Conservation (phyloP, 2,797 vertebrate species). For the Sebastes trivittatus region DNA sequence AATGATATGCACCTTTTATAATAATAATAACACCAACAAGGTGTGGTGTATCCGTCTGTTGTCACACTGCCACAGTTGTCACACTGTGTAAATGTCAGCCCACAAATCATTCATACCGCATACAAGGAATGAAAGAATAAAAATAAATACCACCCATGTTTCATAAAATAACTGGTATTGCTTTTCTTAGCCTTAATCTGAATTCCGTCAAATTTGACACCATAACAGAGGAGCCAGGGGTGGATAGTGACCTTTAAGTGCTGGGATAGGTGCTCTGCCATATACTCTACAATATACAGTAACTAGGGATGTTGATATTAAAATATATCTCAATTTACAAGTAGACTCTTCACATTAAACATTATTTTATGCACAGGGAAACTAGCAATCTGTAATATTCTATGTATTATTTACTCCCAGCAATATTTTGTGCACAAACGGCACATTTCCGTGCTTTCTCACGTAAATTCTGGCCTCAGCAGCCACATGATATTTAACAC, state of each 20-base stretch:
- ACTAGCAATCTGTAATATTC: neutral
- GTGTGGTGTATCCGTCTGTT: constrained; percentile 38
- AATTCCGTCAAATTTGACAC: neutral
- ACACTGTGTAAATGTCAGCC: constrained; percentile 60
- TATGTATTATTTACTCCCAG: neutral
- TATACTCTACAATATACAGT: neutral
- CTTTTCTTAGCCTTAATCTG: constrained; percentile 41
- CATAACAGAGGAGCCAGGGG: neutral
- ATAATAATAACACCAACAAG: constrained; percentile 18
- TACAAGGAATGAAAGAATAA: constrained; percentile 51
- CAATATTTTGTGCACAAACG: neutral
- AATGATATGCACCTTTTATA: constrained; percentile 6
- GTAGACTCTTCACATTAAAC: neutral
- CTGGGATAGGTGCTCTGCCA: neutral
- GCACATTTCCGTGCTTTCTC: neutral
- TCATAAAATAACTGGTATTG: constrained; percentile 48
- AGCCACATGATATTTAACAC: constrained; percentile 37
- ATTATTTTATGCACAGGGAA: neutral
- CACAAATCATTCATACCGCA: constrained; percentile 29
- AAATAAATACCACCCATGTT: constrained; percentile 50
- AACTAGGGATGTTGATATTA: neutral
- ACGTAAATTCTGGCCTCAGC: neutral
- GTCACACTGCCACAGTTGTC: constrained; percentile 55
- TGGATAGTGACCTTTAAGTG: neutral
- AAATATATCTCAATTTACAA: neutral